These are phyloP conservation scores for Anas bernieri DNA, from an alignment of 2,797 vertebrate species.

Conservation along the genomic window DNA sequence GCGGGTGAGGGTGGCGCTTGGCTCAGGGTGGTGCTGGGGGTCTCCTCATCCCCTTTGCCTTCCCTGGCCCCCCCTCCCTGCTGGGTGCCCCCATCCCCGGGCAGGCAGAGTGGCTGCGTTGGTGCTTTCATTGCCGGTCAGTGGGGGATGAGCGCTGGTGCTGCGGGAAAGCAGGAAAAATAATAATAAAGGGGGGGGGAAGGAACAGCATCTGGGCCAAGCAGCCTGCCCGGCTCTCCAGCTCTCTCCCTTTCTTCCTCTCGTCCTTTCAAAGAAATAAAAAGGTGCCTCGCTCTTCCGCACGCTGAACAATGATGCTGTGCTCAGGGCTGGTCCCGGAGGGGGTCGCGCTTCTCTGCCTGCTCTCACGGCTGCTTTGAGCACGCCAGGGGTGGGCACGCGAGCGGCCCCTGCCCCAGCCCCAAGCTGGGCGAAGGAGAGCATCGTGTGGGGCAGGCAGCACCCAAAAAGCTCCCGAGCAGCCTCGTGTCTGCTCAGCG, in stretches of 20 bases:
- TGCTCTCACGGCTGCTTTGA: not conserved
- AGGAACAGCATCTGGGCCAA: conserved; percentile 31
- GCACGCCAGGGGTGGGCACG: accelerated
- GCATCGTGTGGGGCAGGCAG: not conserved
- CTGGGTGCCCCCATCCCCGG: accelerated
- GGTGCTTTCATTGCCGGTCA: not conserved
- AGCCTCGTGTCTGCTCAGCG: not conserved
- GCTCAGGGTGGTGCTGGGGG: accelerated
- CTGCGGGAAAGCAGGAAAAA: not conserved
- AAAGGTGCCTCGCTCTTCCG: not conserved
- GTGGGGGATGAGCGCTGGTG: not conserved
- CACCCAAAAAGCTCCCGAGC: not conserved
- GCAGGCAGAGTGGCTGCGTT: accelerated
- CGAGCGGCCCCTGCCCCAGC: not conserved
- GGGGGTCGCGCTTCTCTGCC: not conserved
- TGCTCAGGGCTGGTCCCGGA: not conserved
- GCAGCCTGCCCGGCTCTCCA: not conserved
- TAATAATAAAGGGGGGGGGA: not conserved
- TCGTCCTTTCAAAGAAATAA: not conserved
- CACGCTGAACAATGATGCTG: not conserved
- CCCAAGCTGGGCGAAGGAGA: accelerated
- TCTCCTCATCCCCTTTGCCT: not conserved
- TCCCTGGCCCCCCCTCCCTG: not conserved
- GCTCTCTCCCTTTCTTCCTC: not conserved
- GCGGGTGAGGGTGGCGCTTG: accelerated